These are phyloP conservation scores for Stenurella melanura DNA, from an alignment of 2,888 invertebrate species.

Conservation along the genomic window DNA sequence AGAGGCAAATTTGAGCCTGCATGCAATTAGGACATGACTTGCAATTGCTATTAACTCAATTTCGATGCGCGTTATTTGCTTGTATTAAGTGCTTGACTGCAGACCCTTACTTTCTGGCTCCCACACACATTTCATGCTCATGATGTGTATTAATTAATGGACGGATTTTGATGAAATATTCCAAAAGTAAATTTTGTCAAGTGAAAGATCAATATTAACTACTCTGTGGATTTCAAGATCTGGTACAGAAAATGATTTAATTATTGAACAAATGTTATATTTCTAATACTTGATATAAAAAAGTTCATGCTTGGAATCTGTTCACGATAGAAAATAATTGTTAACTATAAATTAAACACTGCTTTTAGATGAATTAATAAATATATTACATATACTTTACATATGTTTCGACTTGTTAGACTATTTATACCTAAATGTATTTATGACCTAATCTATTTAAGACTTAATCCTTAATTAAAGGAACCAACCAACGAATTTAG, in stretches of 20 bases:
- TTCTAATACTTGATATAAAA: too few relatives aligned
- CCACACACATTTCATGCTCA: conserved; percentile 39
- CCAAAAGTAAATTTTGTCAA: conserved; percentile 36
- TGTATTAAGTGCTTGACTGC: conserved; percentile 66
- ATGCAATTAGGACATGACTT: conserved; percentile 70
- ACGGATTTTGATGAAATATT: conserved; percentile 39
- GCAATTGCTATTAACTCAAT: conserved; percentile 69
- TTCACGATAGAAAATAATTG: too few relatives aligned
- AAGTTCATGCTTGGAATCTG: background rate
- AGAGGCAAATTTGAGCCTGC: conserved; percentile 61
- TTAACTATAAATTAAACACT: too few relatives aligned
- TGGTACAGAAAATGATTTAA: too few relatives aligned
- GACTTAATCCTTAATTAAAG: too few relatives aligned
- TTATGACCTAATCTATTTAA: too few relatives aligned
- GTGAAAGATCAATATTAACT: conserved; percentile 31
- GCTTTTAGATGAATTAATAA: too few relatives aligned
- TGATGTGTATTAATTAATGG: conserved; percentile 42
- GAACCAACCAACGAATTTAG: too few relatives aligned
- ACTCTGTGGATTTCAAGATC: background rate
- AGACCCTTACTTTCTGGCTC: conserved; percentile 51
- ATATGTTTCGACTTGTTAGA: too few relatives aligned
- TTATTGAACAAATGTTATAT: too few relatives aligned
- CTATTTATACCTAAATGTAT: too few relatives aligned
- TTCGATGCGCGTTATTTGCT: conserved; percentile 66
- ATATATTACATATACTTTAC: too few relatives aligned